These are phyloP conservation scores for Promerops cafer DNA, from an alignment of 2,113 vertebrate genomes.

Conservation along the genomic window DNA sequence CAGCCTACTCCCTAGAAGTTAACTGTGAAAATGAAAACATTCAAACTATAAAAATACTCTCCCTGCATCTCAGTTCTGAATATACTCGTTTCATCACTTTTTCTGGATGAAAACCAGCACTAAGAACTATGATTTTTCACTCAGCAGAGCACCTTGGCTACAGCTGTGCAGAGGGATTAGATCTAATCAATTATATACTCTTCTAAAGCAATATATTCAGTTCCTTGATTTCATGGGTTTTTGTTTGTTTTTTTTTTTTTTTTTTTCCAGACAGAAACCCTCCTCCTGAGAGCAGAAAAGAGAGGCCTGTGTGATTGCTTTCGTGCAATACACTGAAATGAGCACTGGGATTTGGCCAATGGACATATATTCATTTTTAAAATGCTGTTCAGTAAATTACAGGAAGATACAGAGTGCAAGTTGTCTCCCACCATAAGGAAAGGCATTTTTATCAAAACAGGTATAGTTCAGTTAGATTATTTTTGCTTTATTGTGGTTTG, in stretches of 20 bases:
- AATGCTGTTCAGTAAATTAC: not conserved
- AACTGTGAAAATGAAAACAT: conserved; percentile 12
- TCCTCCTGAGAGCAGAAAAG: conserved; percentile 87
- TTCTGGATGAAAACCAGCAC: not conserved
- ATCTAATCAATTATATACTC: not conserved
- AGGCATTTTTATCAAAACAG: not conserved
- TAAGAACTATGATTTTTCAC: conserved; percentile 22
- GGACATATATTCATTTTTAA: conserved; percentile 20
- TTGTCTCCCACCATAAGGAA: not conserved
- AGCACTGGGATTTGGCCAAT: conserved; percentile 14
- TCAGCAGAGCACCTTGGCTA: conserved; percentile 17
- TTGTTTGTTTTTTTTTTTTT: not conserved
- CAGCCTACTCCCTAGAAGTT: not conserved
- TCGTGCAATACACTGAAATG: conserved; percentile 74
- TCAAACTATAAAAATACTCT: not conserved
- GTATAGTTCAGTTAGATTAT: not conserved
- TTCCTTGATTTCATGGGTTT: not conserved
- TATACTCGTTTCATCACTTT: not conserved
- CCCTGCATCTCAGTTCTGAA: not conserved
- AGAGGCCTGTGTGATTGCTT: conserved; percentile 91
- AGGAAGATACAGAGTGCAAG: not conserved
- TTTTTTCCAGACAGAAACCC: conserved; percentile 82
- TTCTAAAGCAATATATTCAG: not conserved
- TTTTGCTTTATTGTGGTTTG: conserved; percentile 2
- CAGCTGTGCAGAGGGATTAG: not conserved